These are phyloP conservation scores for Melipona beecheii DNA, from an alignment of 2,888 invertebrate genomes.

Conservation along the genomic window DNA sequence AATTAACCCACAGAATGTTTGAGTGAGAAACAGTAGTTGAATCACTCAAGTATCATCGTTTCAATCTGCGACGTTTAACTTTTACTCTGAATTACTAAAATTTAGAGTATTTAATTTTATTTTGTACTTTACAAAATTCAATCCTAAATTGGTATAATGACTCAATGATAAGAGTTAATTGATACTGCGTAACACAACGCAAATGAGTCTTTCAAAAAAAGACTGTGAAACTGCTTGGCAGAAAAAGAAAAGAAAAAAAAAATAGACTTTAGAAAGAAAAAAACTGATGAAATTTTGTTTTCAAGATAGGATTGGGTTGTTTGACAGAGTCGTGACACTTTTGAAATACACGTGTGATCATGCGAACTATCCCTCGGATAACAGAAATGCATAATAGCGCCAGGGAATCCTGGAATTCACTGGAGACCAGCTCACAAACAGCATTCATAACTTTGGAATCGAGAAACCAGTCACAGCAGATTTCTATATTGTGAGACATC, in stretches of 20 bases:
- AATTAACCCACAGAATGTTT: too few relatives aligned
- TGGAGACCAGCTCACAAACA: background rate
- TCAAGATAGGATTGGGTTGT: background rate
- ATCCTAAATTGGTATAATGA: too few relatives aligned
- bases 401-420: background rate
- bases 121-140: too few relatives aligned
- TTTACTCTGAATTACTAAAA: too few relatives aligned
- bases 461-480: background rate
- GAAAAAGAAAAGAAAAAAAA: background rate
- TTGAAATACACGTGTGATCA: background rate
- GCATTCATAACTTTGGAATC: background rate
- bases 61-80: too few relatives aligned
- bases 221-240: background rate
- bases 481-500: background rate
- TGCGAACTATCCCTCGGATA: background rate
- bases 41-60: too few relatives aligned
- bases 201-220: background rate
- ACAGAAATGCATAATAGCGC: background rate
- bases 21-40: too few relatives aligned
- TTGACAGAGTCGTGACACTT: background rate
- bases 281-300: background rate
- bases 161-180: too few relatives aligned
- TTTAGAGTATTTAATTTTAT: too few relatives aligned
- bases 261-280: background rate
- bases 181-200: too few relatives aligned